Conservation (phyloP, 2,113 vertebrate genomes). For the Papio anubis region DNA sequence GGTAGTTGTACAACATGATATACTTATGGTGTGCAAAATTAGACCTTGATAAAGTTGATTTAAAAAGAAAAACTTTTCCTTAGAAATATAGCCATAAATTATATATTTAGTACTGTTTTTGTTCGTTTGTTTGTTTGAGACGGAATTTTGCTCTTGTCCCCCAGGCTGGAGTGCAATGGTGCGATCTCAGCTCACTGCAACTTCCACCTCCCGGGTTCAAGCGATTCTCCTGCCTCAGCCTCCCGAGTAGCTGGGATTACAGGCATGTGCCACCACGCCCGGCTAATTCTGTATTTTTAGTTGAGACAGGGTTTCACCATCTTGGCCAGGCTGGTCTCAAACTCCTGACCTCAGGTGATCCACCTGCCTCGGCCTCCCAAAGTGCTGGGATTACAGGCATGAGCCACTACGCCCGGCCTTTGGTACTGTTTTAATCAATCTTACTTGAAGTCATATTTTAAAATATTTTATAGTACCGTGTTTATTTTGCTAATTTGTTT, state of each 20-base stretch:
- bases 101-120: not conserved
- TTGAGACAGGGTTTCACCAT: no score
- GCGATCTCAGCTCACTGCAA: no score
- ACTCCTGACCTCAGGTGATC: no score
- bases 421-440: not conserved
- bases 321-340: no score
- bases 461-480: not conserved
- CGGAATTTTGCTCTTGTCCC: rapidly evolving
- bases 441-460: slow-evolving; percentile 32
- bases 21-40: slow-evolving; percentile 21
- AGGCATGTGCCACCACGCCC: no score
- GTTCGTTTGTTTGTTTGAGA: no score
- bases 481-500: slow-evolving; percentile 33
- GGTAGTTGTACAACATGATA: not conserved
- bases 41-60: not conserved
- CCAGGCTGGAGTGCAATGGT: no score
- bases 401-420: not conserved
- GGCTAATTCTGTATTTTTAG: no score
- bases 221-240: no score
- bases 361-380: no score
- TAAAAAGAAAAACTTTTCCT: not conserved
- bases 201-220: rapidly evolving
- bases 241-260: no score
- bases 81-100: not conserved
- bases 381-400: no score